phyloP scores from a whole-genome alignment of 2,797 vertebrate genomes.

The Rhynchonycteris naso region DNA sequence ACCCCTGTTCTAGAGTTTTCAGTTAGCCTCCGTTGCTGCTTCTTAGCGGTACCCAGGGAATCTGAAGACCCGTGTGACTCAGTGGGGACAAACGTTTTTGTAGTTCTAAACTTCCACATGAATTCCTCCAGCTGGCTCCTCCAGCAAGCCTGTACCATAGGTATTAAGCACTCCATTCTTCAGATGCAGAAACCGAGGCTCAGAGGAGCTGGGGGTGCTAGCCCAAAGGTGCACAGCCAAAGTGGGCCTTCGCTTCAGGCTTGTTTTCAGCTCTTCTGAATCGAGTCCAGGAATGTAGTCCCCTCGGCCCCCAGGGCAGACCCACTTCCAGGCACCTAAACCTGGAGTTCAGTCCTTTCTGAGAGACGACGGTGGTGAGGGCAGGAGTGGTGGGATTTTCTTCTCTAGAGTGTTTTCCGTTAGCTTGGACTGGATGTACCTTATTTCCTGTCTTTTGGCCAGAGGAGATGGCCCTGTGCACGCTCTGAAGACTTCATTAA shows the following conservation, averaged over 20 bases:
- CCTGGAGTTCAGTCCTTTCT: background rate
- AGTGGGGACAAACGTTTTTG: background rate
- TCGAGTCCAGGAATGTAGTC: background rate
- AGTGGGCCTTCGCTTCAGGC: background rate
- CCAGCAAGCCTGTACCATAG: background rate
- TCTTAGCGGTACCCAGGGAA: background rate
- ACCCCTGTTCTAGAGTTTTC: background rate
- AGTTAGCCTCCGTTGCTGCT: background rate
- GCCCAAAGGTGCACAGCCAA: background rate
- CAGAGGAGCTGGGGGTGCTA: background rate
- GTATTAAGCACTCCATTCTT: background rate
- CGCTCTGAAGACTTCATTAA: constrained; percentile 69
- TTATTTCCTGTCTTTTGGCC: constrained; percentile 6
- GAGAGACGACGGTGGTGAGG: background rate
- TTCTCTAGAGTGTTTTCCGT: background rate
- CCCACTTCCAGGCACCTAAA: background rate
- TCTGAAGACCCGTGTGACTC: background rate
- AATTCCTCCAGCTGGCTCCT: background rate
- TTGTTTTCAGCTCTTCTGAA: background rate
- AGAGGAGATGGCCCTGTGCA: constrained; percentile 15
- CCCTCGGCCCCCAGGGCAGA: background rate
- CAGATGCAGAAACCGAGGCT: background rate
- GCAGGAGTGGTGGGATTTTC: background rate
- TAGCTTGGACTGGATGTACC: background rate
- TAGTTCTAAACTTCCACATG: background rate